phyloP scores from a whole-genome alignment of 1,140 invertebrate species.

The Holotrichia oblita region DNA sequence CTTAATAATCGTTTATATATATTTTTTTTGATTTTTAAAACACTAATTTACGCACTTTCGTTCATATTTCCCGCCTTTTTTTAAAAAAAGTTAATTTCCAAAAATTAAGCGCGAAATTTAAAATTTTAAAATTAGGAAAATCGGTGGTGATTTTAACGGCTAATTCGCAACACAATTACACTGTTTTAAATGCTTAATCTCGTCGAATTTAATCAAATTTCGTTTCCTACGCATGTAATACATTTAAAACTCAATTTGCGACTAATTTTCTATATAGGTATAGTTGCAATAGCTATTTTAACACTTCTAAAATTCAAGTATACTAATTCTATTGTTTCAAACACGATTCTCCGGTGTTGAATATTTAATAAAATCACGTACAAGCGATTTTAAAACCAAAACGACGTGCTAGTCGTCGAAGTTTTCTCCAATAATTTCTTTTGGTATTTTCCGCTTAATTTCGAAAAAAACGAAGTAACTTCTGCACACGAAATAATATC shows the following conservation, averaged over 20 bases:
- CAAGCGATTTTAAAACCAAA: background rate
- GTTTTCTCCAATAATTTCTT: background rate
- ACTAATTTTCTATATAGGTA: background rate
- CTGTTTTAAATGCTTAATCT: no score
- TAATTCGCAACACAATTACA: no score
- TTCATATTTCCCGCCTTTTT: no score
- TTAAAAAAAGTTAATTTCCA: no score
- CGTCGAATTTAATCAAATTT: constrained; percentile 22
- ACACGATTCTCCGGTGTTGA: background rate
- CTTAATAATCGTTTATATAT: no score
- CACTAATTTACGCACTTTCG: no score
- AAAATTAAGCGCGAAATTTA: no score
- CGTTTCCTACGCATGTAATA: background rate
- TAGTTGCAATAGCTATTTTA: no score
- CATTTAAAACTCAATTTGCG: constrained; percentile 7
- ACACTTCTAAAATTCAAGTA: no score
- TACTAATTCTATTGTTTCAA: background rate
- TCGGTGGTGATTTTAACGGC: no score
- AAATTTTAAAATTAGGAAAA: no score
- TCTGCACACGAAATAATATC: background rate
- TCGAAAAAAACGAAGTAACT: background rate
- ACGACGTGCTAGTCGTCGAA: background rate
- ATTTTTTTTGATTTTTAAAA: no score
- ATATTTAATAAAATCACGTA: background rate
- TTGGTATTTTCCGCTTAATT: background rate